Percentiles rank a stretch among this genome's conserved stretches.
Conservation (phyloP, 2,888 invertebrate genomes). For the Patella caerulea region DNA sequence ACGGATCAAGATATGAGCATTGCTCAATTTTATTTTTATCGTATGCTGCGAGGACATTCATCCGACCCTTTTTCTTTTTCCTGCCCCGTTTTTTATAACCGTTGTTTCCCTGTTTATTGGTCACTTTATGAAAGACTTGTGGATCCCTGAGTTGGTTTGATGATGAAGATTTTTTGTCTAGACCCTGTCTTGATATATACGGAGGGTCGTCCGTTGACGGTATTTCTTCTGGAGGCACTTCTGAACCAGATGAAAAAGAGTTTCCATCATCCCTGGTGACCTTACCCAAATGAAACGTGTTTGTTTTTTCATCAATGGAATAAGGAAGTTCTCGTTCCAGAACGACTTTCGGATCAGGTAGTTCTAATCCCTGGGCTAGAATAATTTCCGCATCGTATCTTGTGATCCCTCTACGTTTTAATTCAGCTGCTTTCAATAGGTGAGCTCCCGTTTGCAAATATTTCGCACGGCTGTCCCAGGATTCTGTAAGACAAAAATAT, state of each 20-base stretch:
- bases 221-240: neutral
- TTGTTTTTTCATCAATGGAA: constrained; percentile 8
- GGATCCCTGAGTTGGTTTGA: neutral
- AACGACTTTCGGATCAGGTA: constrained; percentile 57
- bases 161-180: neutral
- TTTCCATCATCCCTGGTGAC: neutral
- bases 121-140: neutral
- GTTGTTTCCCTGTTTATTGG: neutral
- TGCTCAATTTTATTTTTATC: neutral
- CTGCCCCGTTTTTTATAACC: neutral
- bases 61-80: neutral
- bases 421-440: constrained; percentile 62
- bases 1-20: neutral
- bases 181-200: neutral
- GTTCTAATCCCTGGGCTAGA: constrained; percentile 61
- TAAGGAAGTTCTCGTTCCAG: constrained; percentile 15
- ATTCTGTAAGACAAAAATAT: constrained; percentile 41
- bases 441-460: constrained; percentile 66
- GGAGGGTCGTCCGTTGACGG: neutral
- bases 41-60: neutral
- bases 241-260: neutral
- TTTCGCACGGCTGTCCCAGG: constrained; percentile 65
- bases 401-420: constrained; percentile 67
- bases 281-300: neutral
- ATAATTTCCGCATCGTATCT: constrained; percentile 70